These are phyloP conservation scores for Orchestes rusci DNA, from an alignment of 2,888 invertebrate genomes.

Conservation along the genomic window DNA sequence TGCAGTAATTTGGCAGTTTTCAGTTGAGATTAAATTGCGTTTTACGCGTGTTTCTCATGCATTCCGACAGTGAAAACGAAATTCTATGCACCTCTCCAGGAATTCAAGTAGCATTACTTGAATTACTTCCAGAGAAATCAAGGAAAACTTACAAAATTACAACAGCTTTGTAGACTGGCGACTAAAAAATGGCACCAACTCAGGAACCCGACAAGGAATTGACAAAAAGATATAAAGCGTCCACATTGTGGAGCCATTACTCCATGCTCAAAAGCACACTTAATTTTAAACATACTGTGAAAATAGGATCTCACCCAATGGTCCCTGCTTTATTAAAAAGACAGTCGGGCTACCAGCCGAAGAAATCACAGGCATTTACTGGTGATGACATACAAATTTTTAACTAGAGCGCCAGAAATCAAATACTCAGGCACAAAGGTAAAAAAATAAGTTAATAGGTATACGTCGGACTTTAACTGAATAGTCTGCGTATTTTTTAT, in stretches of 20 bases:
- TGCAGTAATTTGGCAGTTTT: too few species aligned
- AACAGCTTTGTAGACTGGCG: slow-evolving; percentile 26
- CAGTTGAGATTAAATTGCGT: too few species aligned
- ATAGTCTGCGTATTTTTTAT: too few species aligned
- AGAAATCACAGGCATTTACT: slow-evolving; percentile 33
- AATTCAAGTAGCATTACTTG: too few species aligned
- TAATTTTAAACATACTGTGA: slow-evolving; percentile 7
- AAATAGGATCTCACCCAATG: slow-evolving; percentile 24
- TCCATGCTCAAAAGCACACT: slow-evolving; percentile 11
- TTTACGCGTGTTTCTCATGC: too few species aligned
- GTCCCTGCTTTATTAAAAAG: slow-evolving; percentile 29
- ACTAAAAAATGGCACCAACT: slow-evolving; percentile 11
- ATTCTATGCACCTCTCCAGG: too few species aligned
- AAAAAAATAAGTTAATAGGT: too few species aligned
- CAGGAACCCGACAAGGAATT: slow-evolving; percentile 24
- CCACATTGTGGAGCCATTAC: slow-evolving; percentile 7
- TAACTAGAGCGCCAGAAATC: slow-evolving; percentile 21
- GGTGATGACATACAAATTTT: slow-evolving; percentile 27
- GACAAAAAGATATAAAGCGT: slow-evolving; percentile 8
- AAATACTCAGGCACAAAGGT: slow-evolving; percentile 22
- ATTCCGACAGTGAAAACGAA: too few species aligned
- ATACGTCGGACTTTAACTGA: too few species aligned
- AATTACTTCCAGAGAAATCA: slow-evolving; percentile 15
- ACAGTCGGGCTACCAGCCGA: slow-evolving; percentile 30
- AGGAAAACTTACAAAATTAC: too few species aligned